Percentiles rank a stretch among this genome's conserved stretches.
These are phyloP conservation scores for Hydrocynus forskahlii DNA, from an alignment of 2,797 vertebrate genomes.

Conservation along the genomic window DNA sequence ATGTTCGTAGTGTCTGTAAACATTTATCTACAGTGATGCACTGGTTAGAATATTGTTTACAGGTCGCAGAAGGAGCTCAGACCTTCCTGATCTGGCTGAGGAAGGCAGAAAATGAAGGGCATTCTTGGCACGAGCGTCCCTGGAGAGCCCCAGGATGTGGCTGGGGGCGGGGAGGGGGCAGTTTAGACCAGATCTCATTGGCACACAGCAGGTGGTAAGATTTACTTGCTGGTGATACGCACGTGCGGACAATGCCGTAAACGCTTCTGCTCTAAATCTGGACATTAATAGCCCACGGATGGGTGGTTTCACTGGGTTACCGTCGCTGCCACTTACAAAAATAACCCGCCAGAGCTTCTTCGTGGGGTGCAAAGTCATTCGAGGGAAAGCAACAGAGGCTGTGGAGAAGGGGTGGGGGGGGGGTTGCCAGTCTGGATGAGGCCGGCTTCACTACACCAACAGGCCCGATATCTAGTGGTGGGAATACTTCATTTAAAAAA, in stretches of 20 bases:
- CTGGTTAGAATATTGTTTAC: not conserved
- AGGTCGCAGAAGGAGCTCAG: not conserved
- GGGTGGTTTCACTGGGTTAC: not conserved
- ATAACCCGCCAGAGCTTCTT: not conserved
- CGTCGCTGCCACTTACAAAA: slow-evolving; percentile 14
- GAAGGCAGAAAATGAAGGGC: not conserved
- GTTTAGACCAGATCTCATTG: slow-evolving; percentile 19
- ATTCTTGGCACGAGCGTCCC: not conserved
- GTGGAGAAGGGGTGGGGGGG: not conserved
- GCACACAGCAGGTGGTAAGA: slow-evolving; percentile 34
- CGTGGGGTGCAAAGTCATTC: not conserved
- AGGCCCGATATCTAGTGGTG: too few species aligned
- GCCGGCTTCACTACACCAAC: not conserved
- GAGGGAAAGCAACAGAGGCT: not conserved
- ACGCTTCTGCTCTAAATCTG: slow-evolving; percentile 38
- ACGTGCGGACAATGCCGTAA: slow-evolving; percentile 35
- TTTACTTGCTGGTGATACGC: slow-evolving; percentile 53
- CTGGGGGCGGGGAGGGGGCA: not conserved
- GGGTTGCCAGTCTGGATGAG: not conserved
- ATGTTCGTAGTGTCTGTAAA: too few species aligned
- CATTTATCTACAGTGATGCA: not conserved
- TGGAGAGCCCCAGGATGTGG: not conserved
- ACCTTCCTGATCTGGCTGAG: too few species aligned
- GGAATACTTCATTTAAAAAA: too few species aligned
- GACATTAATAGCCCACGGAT: not conserved